phyloP scores from a whole-genome alignment of 2,113 vertebrate genomes.

The human (Homo sapiens) region GRCh38 chr16:81230501-81231000 shows the following conservation, averaged over 20 bases:
- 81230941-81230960: too few relatives aligned
- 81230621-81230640: not conserved
- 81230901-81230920: not conserved
- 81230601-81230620: not conserved
- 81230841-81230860: not conserved
- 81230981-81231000: too few relatives aligned
- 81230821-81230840: not conserved
- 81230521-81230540: not conserved
- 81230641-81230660: not conserved
- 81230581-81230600: not conserved
- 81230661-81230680: not conserved
- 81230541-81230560: not conserved
- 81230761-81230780: not conserved
- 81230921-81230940: too few relatives aligned
- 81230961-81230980: too few relatives aligned
- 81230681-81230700: not conserved
- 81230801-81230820: not conserved
- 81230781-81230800: not conserved
- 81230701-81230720: not conserved
- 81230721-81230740: not conserved
- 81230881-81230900: too few relatives aligned
- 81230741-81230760: not conserved
- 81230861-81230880: too few relatives aligned
- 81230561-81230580: not conserved
- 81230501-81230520: too few relatives aligned